These are phyloP conservation scores for Stenichneumon culpator DNA, from an alignment of 2,888 invertebrate genomes.

Conservation along the genomic window DNA sequence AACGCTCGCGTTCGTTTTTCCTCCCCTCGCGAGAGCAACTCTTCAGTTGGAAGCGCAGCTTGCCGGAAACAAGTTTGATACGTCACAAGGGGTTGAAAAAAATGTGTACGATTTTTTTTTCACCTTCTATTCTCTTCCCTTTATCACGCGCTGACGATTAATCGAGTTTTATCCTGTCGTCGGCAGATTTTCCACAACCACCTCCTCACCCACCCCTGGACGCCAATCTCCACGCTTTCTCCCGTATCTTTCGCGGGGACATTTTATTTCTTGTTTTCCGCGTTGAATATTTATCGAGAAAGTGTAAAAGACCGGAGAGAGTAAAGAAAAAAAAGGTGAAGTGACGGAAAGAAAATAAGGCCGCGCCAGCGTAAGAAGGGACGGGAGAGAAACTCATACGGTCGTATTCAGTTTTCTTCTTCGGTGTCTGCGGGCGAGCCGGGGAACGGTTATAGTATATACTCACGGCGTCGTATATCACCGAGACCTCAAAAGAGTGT, in stretches of 20 bases:
- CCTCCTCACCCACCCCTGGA: background rate
- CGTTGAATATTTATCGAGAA: conserved; percentile 5
- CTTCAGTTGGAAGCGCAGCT: conserved; percentile 14
- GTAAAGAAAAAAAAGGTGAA: background rate
- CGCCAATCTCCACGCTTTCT: background rate
- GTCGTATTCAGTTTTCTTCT: conserved; percentile 26
- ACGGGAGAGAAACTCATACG: conserved; percentile 28
- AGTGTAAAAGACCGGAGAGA: conserved; percentile 4
- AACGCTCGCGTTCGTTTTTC: conserved; percentile 6
- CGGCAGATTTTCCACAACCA: conserved; percentile 14
- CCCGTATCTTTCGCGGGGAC: background rate
- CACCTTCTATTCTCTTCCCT: background rate
- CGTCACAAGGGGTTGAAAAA: background rate
- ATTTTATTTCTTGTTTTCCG: conserved; percentile 7
- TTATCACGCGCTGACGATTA: conserved; percentile 10
- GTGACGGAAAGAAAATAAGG: conserved; percentile 27
- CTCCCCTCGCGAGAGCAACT: conserved; percentile 7
- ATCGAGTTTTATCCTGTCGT: conserved; percentile 4
- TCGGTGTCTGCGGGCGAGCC: conserved; percentile 20
- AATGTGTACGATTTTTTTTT: background rate
- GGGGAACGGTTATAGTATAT: conserved; percentile 48
- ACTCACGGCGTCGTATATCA: conserved; percentile 67
- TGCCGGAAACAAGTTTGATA: background rate
- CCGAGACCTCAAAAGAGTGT: conserved; percentile 72
- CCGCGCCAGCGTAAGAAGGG: conserved; percentile 10